phyloP scores from a whole-genome alignment of 2,797 vertebrate genomes.

The Megalops cyprinoides region DNA sequence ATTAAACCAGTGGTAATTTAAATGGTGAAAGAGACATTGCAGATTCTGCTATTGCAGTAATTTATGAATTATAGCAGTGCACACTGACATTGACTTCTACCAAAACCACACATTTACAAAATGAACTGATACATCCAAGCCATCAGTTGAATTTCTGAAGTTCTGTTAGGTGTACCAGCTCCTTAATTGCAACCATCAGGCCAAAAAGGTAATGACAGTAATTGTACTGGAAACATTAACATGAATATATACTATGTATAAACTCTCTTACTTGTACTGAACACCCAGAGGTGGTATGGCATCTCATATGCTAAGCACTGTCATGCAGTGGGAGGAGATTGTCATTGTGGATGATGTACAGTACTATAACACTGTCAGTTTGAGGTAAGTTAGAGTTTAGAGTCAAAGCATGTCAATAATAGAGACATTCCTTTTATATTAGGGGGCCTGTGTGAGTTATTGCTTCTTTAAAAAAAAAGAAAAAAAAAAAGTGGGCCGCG shows the following conservation, averaged over 20 bases:
- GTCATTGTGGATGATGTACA: not conserved
- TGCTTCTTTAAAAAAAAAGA: not conserved
- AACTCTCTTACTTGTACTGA: not conserved
- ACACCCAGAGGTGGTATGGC: not conserved
- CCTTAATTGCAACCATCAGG: not conserved
- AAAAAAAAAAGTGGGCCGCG: not conserved
- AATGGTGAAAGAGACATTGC: not conserved
- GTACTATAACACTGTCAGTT: not conserved
- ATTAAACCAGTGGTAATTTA: not conserved
- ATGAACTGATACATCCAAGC: not conserved
- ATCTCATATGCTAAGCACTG: not conserved
- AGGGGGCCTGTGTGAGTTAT: not conserved
- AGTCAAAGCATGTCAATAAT: not conserved
- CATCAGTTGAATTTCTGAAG: not conserved
- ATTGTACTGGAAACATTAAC: not conserved
- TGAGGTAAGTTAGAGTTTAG: constrained; percentile 3
- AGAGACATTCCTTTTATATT: constrained; percentile 6
- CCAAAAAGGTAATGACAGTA: not conserved
- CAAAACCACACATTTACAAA: not conserved
- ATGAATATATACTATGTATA: not conserved
- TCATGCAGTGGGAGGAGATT: not conserved
- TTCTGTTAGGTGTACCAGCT: not conserved
- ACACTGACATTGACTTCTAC: not conserved
- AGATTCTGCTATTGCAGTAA: not conserved
- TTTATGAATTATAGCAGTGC: not conserved